A percentile compares a stretch with the other conserved stretches of the same genome.
Conservation (phyloP, 2,113 vertebrate species). For the Emberiza fucata region DNA sequence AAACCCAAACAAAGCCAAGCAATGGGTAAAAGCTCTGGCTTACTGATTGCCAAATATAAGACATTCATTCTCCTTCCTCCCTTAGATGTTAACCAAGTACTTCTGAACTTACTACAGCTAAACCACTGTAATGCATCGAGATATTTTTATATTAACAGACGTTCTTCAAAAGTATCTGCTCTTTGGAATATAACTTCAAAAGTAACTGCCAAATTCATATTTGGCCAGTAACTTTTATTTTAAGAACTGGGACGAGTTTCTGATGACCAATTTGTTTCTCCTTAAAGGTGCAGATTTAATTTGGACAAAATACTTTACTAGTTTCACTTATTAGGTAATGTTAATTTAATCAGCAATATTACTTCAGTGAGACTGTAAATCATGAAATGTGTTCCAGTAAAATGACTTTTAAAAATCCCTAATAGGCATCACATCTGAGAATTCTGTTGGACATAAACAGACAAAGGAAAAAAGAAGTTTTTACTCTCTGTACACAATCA, state of each 20-base stretch:
- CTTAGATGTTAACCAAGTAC: conserved; percentile 25
- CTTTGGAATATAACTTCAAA: neutral
- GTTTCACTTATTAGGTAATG: neutral
- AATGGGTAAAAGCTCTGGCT: neutral
- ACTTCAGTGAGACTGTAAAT: neutral
- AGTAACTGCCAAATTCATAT: neutral
- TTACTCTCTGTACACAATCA: neutral
- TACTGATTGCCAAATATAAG: neutral
- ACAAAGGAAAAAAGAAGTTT: neutral
- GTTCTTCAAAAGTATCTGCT: neutral
- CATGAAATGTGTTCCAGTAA: neutral
- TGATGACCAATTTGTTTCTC: neutral
- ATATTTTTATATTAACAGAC: conserved; percentile 55
- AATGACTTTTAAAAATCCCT: neutral
- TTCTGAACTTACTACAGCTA: conserved; percentile 13
- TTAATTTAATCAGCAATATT: neutral
- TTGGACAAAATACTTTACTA: neutral
- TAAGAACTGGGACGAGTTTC: neutral
- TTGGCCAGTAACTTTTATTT: neutral
- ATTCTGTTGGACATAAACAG: neutral
- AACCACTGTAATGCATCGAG: neutral
- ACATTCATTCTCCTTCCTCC: neutral
- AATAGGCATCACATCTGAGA: neutral
- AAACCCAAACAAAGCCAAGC: conserved; percentile 17
- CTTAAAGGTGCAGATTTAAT: neutral